A percentile compares a stretch with the other conserved stretches of the same genome.
Evolutionary conservation across 2,797 vertebrate genomes (phyloP).

Genomic region (Hypotaenidia philippensis): DNA sequence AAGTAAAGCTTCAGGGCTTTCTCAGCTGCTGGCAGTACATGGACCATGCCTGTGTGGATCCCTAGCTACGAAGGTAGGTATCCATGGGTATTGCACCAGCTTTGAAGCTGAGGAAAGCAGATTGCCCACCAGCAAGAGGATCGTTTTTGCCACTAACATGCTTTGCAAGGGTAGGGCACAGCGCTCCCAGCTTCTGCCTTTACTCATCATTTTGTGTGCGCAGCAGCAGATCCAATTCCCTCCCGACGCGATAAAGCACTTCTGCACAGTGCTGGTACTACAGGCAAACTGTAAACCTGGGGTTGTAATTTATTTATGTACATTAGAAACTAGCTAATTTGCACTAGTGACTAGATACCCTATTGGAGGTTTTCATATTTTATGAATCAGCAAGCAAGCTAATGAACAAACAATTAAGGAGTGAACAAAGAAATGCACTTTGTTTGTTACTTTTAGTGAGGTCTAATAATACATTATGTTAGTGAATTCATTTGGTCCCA

Average conservation of each 20-base stretch:
- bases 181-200: constrained; percentile 16
- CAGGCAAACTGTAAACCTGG: not conserved
- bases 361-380: constrained; percentile 46
- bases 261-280: not conserved
- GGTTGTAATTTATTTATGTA: constrained; percentile 43
- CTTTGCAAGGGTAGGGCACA: not conserved
- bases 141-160: not conserved
- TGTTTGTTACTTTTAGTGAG: constrained; percentile 33
- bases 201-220: not conserved
- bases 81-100: not conserved
- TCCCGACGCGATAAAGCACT: constrained; percentile 31
- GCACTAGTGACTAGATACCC: constrained; percentile 48
- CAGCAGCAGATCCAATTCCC: not conserved
- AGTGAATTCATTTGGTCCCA: not conserved
- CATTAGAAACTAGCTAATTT: constrained; percentile 54
- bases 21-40: not conserved
- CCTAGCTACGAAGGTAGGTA: not conserved
- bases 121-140: not conserved
- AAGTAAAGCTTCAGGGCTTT: not conserved
- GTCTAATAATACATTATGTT: not conserved
- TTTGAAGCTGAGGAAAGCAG: not conserved
- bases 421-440: constrained; percentile 47
- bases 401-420: constrained; percentile 64
- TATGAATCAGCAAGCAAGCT: constrained; percentile 51
- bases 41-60: not conserved